These are phyloP conservation scores for Poecile atricapillus DNA, from an alignment of 2,113 vertebrate genomes.

Conservation along the genomic window DNA sequence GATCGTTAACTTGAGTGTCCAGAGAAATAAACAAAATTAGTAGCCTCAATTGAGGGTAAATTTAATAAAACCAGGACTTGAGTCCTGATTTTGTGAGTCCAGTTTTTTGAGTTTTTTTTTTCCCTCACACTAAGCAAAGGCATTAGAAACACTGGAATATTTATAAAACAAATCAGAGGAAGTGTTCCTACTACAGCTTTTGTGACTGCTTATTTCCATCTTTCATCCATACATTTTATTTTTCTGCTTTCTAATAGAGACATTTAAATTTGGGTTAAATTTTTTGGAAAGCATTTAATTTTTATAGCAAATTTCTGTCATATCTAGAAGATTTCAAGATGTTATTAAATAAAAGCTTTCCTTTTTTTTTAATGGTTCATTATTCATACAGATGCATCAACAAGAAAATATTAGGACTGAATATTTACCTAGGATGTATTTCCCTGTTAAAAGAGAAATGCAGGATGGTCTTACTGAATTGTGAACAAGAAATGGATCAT, in stretches of 20 bases:
- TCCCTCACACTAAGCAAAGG: not conserved
- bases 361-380: not conserved
- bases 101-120: no score
- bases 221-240: constrained; percentile 71
- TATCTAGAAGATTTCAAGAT: constrained; percentile 23
- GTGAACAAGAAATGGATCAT: not conserved
- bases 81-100: no score
- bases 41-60: not conserved
- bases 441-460: not conserved
- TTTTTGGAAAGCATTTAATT: constrained; percentile 29
- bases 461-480: not conserved
- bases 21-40: not conserved
- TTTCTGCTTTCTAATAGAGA: constrained; percentile 79
- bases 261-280: constrained; percentile 84
- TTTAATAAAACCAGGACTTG: not conserved
- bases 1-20: not conserved
- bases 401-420: not conserved
- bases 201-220: constrained; percentile 56
- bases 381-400: not conserved
- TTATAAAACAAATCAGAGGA: not conserved
- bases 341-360: not conserved
- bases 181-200: constrained; percentile 18
- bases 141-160: not conserved
- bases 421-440: not conserved
- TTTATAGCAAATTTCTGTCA: not conserved